These are phyloP conservation scores for Callipepla californica DNA, from an alignment of 2,113 vertebrate species.

Conservation along the genomic window DNA sequence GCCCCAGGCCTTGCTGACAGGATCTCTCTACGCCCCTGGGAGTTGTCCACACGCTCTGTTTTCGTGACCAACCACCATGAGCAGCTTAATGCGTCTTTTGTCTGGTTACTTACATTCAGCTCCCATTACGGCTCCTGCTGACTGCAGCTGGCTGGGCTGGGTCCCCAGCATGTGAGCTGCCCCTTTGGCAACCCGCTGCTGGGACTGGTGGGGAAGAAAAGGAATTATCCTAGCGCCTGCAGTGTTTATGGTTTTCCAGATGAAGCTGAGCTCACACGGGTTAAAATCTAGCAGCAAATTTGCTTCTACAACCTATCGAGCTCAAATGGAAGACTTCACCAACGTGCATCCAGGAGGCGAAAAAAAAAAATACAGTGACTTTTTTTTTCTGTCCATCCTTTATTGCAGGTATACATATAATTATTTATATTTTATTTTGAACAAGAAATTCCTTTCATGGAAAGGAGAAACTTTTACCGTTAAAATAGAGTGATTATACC, in stretches of 20 bases:
- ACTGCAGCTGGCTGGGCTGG: neutral
- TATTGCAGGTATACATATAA: conserved; percentile 67
- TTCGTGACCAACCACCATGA: neutral
- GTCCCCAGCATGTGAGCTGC: neutral
- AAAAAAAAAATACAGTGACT: neutral
- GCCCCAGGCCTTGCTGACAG: neutral
- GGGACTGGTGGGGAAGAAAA: neutral
- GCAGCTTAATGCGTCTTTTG: neutral
- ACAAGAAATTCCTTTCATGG: conserved; percentile 72
- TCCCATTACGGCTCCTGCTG: neutral
- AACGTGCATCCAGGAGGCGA: neutral
- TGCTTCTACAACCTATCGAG: neutral
- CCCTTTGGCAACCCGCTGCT: neutral
- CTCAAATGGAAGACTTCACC: neutral
- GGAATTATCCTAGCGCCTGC: neutral
- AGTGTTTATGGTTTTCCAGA: neutral
- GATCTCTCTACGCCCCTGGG: neutral
- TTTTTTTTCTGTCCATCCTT: conserved; percentile 55
- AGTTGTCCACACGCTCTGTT: fast-evolving
- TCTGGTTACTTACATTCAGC: neutral
- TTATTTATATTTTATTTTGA: conserved; percentile 56
- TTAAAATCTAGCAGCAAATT: neutral
- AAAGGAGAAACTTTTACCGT: conserved; percentile 67
- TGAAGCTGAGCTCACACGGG: neutral
- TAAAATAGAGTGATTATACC: conserved; percentile 63